phyloP scores from a whole-genome alignment of 2,888 invertebrate genomes.

The Aleiodes testaceus region DNA sequence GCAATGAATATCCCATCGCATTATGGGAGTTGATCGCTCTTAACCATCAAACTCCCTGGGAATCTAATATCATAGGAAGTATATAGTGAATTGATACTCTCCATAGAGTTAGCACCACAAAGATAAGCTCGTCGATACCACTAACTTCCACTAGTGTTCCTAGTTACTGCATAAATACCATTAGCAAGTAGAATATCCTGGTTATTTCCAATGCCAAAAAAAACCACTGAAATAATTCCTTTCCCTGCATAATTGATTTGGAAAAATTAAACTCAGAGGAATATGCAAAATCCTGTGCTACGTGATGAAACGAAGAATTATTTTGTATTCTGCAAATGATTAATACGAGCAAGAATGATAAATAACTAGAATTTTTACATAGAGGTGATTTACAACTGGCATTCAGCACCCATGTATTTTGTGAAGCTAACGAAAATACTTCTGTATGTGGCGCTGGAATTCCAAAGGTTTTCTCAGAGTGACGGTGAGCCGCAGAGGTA shows the following conservation, averaged over 20 bases:
- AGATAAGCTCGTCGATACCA: constrained; percentile 7
- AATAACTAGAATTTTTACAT: constrained; percentile 14
- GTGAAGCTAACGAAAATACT: constrained; percentile 12
- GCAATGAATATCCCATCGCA: background rate
- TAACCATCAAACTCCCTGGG: background rate
- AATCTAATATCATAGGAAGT: constrained; percentile 8
- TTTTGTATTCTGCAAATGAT: constrained; percentile 4
- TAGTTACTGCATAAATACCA: background rate
- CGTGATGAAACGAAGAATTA: constrained; percentile 7
- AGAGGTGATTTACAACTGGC: background rate
- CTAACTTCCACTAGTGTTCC: background rate
- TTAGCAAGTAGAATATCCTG: too few relatives aligned
- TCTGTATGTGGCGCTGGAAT: background rate
- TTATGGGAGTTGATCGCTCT: background rate
- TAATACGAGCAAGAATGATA: background rate
- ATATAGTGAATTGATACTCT: constrained; percentile 12
- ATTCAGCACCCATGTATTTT: constrained; percentile 7
- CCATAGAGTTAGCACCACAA: background rate
- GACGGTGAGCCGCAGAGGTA: too few relatives aligned
- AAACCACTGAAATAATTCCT: too few relatives aligned
- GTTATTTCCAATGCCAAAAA: background rate
- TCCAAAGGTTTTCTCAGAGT: constrained; percentile 11
- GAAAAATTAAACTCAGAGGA: too few relatives aligned
- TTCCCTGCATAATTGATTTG: too few relatives aligned
- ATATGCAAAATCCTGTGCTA: background rate